Base-by-base conservation (phyloP, 1,140 invertebrate genomes). In the Drusus annulatus region DNA sequence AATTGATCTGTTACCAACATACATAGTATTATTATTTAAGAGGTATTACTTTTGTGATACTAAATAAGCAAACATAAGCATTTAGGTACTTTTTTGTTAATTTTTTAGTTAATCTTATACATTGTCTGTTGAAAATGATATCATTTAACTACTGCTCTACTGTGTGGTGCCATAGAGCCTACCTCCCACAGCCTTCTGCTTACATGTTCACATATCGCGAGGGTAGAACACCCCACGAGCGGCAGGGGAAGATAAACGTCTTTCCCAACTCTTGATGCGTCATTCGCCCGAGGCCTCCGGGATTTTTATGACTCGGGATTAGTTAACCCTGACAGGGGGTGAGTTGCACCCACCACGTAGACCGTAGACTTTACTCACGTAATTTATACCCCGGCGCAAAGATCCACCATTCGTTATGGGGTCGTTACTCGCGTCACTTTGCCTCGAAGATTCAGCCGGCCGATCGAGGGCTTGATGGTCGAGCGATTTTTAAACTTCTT, bases 261-360 rank as follows among this genome's bases (percentile, higher is more conserved):
- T 73, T 73, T 52, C 50, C 45, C 45, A 73, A 73, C 50, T 73
- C 69, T 73, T 73, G 69, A 73, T 73, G 69, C 51, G 69, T 73
- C 69, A 73, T 73, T 73, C 52, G 69, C 50, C 50, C 69, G 69
- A 54, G 51, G 69, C 56, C 52, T 65, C 60, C 28, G 60, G 75
- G 58, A 77, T 63, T 77, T 77, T 77, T 77, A 77, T 65, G 58
- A 77, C 75, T 51, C 58, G 7, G 75, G 31, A 77, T 77, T 77
- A 77, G 75, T 77, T 77, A 65, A 56, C 51, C 17, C 36, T 21
- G 75, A 56, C 60, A 73, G 65, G 65, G 65, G 65, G 65, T 45
- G 65, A 69, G 31, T 16, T 17, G 31, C n/a, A 52, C 69, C 69
- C 69, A 28, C 69, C 52, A 21, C 65, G 23, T 71, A 36, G 19